Evolutionary conservation across 2,888 invertebrate species (phyloP).

Genomic region (Ashinkailepas kermadecensis): DNA sequence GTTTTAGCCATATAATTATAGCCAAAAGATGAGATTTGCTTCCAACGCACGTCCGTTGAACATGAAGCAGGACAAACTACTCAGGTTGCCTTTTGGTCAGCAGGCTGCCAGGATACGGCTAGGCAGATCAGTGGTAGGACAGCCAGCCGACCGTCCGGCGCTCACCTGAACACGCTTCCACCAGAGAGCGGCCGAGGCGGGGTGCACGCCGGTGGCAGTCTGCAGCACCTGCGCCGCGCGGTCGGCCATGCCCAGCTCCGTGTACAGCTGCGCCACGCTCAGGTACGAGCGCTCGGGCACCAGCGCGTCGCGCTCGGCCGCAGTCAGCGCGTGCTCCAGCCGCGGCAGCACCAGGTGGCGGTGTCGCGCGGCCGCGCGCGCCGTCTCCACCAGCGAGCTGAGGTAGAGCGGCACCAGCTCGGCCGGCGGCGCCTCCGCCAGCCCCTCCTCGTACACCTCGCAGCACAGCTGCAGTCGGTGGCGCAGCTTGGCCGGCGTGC

Average conservation of each 20-base stretch:
- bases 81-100: too few relatives aligned
- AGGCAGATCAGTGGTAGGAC: too few relatives aligned
- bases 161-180: background rate
- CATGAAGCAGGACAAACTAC: too few relatives aligned
- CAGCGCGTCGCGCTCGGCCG: background rate
- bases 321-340: background rate
- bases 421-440: background rate
- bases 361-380: background rate
- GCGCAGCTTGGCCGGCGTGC: background rate
- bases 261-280: background rate
- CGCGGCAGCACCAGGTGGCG: slow-evolving; percentile 10
- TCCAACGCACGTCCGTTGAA: too few relatives aligned
- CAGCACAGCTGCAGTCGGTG: background rate
- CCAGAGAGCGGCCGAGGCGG: background rate
- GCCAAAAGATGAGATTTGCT: too few relatives aligned
- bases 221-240: background rate
- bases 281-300: background rate
- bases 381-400: background rate
- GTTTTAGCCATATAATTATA: too few relatives aligned
- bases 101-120: too few relatives aligned
- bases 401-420: background rate
- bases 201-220: background rate
- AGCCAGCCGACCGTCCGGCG: too few relatives aligned
- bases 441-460: slow-evolving; percentile 10
- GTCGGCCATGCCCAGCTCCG: background rate